These are phyloP conservation scores for Aphaenogaster floridana DNA, from an alignment of 1,140 invertebrate genomes.

Conservation along the genomic window DNA sequence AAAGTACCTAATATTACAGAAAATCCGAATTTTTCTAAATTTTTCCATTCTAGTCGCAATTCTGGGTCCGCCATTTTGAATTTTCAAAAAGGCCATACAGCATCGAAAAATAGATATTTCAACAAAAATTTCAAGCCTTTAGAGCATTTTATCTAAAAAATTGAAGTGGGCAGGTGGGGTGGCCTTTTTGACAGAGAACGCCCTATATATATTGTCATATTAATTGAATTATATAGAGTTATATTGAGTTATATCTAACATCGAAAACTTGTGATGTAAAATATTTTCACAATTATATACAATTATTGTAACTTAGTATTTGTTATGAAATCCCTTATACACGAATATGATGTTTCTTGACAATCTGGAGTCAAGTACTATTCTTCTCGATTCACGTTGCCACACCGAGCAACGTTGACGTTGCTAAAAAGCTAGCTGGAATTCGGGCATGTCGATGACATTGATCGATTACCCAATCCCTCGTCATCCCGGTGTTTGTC, in stretches of 20 bases:
- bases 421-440: constrained; percentile 41
- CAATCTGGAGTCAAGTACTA: background rate
- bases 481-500: constrained; percentile 47
- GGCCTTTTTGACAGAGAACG: too few species aligned
- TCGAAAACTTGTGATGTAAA: background rate
- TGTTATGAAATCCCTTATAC: background rate
- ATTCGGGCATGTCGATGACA: constrained; percentile 56
- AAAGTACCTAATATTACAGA: too few species aligned
- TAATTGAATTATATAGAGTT: background rate
- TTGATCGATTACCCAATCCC: constrained; percentile 63
- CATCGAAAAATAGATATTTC: too few species aligned
- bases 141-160: too few species aligned
- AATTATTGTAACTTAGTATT: background rate
- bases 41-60: too few species aligned
- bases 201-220: too few species aligned
- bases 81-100: too few species aligned
- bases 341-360: background rate
- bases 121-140: too few species aligned
- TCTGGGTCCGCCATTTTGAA: too few species aligned
- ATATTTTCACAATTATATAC: background rate
- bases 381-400: background rate
- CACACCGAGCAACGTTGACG: background rate
- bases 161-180: too few species aligned
- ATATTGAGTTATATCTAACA: background rate
- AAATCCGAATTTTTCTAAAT: too few species aligned